A percentile compares a stretch with the other conserved stretches of the same genome.
Conservation (phyloP, 2,888 invertebrate genomes). For the Lathronympha strigana region DNA sequence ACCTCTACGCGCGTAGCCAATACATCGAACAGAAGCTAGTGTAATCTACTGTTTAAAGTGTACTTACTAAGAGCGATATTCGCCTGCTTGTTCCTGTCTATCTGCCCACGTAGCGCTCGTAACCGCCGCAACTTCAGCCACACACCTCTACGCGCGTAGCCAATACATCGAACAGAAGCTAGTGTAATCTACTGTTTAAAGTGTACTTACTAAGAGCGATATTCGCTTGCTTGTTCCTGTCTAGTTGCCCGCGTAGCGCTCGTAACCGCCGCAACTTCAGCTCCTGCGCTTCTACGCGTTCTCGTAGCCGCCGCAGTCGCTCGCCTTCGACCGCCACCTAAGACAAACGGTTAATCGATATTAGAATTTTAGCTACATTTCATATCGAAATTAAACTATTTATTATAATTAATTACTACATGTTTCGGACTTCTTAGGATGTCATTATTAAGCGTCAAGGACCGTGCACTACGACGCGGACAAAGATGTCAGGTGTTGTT, state of each 20-base stretch:
- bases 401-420: no score
- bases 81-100: no score
- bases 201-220: constrained; percentile 90
- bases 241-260: constrained; percentile 96
- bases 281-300: constrained; percentile 97
- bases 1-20: no score
- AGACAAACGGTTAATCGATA: not conserved
- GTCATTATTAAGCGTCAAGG: no score
- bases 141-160: constrained; percentile 96
- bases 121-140: constrained; percentile 92
- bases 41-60: no score
- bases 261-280: constrained; percentile 95
- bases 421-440: no score
- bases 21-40: no score
- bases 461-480: no score
- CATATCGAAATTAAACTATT: no score
- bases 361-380: not conserved
- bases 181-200: not conserved
- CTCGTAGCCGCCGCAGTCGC: constrained; percentile 92
- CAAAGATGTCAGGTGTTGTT: no score
- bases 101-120: no score
- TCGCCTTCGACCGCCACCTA: constrained; percentile 93
- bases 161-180: constrained; percentile 55
- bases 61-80: no score
- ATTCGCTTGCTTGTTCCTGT: constrained; percentile 95